Evolutionary conservation across 2,888 invertebrate species (phyloP), one percentile per base, ranked within the genome.

Genomic region (Frankliniella fusca): DNA sequence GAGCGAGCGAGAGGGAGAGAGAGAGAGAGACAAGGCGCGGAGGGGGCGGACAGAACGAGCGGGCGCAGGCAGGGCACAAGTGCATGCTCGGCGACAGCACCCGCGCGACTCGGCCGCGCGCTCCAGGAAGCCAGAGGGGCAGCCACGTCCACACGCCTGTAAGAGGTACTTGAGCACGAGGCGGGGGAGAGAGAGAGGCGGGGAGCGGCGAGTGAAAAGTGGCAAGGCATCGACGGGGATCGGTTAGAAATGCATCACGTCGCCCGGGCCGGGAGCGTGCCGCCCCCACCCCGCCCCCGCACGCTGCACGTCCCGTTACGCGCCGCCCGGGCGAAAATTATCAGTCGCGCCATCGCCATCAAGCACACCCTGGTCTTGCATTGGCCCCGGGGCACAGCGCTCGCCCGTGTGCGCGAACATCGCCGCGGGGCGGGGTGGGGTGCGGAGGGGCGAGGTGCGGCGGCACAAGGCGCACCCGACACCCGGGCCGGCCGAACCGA

Each of bases 221-320:
- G 38, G 38, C 3, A 38, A 38, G 38, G 38, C 38, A 38, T 38
- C 38, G 38, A 5, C 38, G 38, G 38, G n/a, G 61, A 61, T 61
- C n/a, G 61, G 61, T n/a, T n/a, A 61, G 61, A 61, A 61, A 61
- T 61, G 61, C 61, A 61, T 61, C 61, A 61, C 61, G 61, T 61
- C 61, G 20, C 38, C 38, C 38, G 38, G 38, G 38, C 38, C 38
- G 38, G 38, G 38, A 38, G 38, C 38, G 38, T 38, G 38, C 38
- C 38, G 38, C 38, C 38, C 38, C 38, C 38, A 5, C 38, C 38
- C 38, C 2, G 38, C 3, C 38, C 3, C 38, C 5, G 38, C 38
- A 38, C 38, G 38, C 5, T 38, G n/a, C 12, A 54, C 54, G 54
- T 18, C 18, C 54, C 54, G 54, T 54, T 54, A 54, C 54, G 8